Base-by-base conservation (phyloP, 1,140 invertebrate genomes). In the Thalassaphorura encarpata region DNA sequence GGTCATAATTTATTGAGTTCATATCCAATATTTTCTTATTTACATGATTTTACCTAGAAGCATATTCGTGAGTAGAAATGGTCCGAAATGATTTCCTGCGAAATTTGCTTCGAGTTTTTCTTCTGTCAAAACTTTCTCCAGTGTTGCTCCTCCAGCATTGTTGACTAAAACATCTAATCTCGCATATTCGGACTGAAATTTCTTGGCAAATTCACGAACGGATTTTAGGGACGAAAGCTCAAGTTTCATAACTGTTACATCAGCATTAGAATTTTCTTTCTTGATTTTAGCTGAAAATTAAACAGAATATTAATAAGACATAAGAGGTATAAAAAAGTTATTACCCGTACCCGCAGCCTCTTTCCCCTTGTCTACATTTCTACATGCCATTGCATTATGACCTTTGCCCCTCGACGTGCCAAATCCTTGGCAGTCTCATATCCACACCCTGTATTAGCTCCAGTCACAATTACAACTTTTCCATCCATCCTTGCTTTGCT, bases 391-490 rank as follows among this genome's bases (percentile, higher is more conserved):
- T n/a, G n/a, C 19, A 78, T 58, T 47, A 76, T 73, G 0, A 77
- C 72, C 60, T 67, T 65, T 4, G 72, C 73, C 23, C 71, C 70
- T 64, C 71, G 56, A 43, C 52, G 62, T 6, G 69, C 73, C 18
- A 75, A 60, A 50, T 75, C 71, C 31, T 69, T 58, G 0, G 78
- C 76, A 8, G 77, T 73, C 47, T 73, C 73, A 58, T 71, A 72
- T n/a, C 78, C 78, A 61, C n/a, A n/a, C 58, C 80, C 80, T 56
- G 84, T 83, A 64, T 87, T 95, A 52, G 87, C 87, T 5, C 91
- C 92, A 23, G 92, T 96, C 5, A 96, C 80, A 26, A 96, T 81
- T 1, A 91, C 85, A 1, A 86, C 90, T 75, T 94, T 93, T 13
- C 88, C 88, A 57, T 85, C 75, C 83, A 91, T 85, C 68, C 75